phyloP scores from a whole-genome alignment of 2,797 vertebrate genomes.

The Urocyon cinereoargenteus region DNA sequence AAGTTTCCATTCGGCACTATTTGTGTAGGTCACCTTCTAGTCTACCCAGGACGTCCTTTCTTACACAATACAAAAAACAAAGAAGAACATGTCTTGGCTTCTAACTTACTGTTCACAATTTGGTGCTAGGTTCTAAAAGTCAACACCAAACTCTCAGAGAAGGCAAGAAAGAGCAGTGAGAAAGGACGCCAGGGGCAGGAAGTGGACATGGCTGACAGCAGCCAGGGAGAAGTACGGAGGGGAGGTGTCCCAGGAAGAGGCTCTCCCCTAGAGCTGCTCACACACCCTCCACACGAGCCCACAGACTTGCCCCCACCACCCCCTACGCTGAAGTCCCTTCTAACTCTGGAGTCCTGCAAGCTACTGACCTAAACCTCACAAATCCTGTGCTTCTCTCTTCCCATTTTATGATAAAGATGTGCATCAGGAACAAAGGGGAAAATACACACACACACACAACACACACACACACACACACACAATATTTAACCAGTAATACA shows the following conservation, averaged over 20 bases:
- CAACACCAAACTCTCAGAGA: neutral
- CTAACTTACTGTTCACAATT: neutral
- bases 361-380: neutral
- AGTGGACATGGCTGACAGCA: fast-evolving
- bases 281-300: neutral
- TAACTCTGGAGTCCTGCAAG: neutral
- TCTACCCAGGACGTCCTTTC: neutral
- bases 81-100: neutral
- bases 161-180: neutral
- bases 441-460: neutral
- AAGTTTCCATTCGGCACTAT: neutral
- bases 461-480: neutral
- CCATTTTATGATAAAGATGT: neutral
- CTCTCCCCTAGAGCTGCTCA: fast-evolving
- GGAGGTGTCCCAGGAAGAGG: too few relatives aligned
- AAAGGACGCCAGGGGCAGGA: fast-evolving
- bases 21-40: neutral
- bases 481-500: neutral
- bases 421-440: neutral
- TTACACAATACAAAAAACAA: neutral
- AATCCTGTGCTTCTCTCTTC: neutral
- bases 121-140: neutral
- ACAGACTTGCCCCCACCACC: fast-evolving
- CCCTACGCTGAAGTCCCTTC: neutral
- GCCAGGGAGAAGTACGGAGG: fast-evolving